Evolutionary conservation across 2,888 invertebrate genomes (phyloP), one percentile per base, ranked within the genome.

Genomic region (Heliothis peltigera): DNA sequence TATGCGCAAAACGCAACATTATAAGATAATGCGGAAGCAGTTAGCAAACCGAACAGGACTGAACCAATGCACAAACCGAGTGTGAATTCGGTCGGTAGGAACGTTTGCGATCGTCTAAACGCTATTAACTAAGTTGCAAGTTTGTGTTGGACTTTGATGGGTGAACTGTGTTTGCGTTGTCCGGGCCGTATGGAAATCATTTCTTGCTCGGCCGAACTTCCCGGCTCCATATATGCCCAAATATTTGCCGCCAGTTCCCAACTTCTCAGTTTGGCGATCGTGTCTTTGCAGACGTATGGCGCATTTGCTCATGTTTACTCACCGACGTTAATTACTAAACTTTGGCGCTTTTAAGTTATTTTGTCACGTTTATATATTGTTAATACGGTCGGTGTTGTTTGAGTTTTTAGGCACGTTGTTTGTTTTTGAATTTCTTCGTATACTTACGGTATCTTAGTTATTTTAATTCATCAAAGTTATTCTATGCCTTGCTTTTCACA

Each of bases 61-160:
- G 82, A 82, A 79, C 79, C 80, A 54, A 75, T 81, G 85, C 81
- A 85, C 82, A 83, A 84, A 87, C 87, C 82, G 79, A 85, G 85
- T 84, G 78, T 80, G 83, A 80, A 82, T 80, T 75, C 58, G 70
- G 80, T 83, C 79, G 83, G 80, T 82, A 81, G 82, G 80, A 86
- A 85, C 82, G 84, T 89, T 88, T 87, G 83, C 87, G 87, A 91
- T 89, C 86, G 86, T 89, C 89, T 88, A 90, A 92, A 89, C 89
- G 89, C 92, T 92, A 92, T 93, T 92, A 93, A 91, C 90, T 88
- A 92, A 93, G 91, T 92, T 92, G 86, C 87, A 85, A 87, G 91
- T 91, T 91, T 90, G 89, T 91, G 89, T 92, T 91, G 87, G 88
- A 91, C 90, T 92, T 93, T 90, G 91, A 92, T 90, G 91, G 91